These are phyloP conservation scores for Chaenodraco wilsoni DNA, from an alignment of 2,797 vertebrate species.

Conservation along the genomic window DNA sequence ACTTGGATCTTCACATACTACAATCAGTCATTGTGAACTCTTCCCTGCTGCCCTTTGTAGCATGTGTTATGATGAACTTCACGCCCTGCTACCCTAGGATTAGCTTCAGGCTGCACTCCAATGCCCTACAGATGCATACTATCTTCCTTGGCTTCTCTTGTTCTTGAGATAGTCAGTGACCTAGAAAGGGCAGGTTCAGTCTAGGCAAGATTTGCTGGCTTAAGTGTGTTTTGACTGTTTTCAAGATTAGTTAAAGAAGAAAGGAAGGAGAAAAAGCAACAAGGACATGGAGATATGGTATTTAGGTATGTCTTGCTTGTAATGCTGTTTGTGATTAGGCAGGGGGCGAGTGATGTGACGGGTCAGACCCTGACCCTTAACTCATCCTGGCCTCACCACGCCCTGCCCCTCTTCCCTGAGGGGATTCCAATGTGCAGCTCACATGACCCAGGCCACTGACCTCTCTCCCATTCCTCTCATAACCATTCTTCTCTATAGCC, in stretches of 20 bases:
- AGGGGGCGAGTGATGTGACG: constrained; percentile 17
- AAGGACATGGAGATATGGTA: constrained; percentile 30
- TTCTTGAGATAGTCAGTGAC: constrained; percentile 50
- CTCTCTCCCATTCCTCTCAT: constrained; percentile 55
- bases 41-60: constrained; percentile 52
- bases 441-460: constrained; percentile 74
- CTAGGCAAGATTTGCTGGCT: not conserved
- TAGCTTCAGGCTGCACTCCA: constrained; percentile 62
- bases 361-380: constrained; percentile 56
- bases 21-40: not conserved
- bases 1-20: not conserved
- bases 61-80: constrained; percentile 70
- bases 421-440: constrained; percentile 69
- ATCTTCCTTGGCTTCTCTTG: constrained; percentile 46
- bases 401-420: constrained; percentile 61
- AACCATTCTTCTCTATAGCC: constrained; percentile 56
- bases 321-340: constrained; percentile 36
- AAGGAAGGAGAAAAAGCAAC: constrained; percentile 6
- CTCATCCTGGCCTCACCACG: constrained; percentile 51
- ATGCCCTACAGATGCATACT: constrained; percentile 53
- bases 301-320: constrained; percentile 35
- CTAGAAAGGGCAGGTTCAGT: constrained; percentile 44
- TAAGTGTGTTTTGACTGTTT: constrained; percentile 35
- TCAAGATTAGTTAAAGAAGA: constrained; percentile 17
- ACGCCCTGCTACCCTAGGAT: constrained; percentile 56